Percentiles rank a stretch among this genome's conserved stretches.
Conservation (phyloP, 2,888 invertebrate genomes). For the Mesoligia furuncula region DNA sequence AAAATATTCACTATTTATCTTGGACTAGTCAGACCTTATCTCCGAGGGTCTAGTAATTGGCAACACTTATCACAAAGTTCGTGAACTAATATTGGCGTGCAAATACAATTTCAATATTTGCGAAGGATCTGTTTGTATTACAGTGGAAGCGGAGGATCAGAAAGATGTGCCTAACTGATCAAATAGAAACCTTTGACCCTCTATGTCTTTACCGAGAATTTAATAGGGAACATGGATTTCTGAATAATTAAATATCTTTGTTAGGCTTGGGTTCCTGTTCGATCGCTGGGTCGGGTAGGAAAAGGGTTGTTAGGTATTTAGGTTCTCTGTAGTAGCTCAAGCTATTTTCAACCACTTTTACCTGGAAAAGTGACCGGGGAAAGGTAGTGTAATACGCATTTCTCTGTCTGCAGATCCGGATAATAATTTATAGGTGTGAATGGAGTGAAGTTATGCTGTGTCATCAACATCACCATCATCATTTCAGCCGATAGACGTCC, state of each 20-base stretch:
- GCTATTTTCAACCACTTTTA: neutral
- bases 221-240: conserved; percentile 12
- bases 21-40: neutral
- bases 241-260: conserved; percentile 8
- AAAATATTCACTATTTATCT: neutral
- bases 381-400: neutral
- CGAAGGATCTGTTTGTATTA: conserved; percentile 56
- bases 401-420: too few species aligned
- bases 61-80: conserved; percentile 46
- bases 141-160: conserved; percentile 27
- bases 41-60: conserved; percentile 36
- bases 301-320: neutral
- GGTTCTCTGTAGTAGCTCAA: neutral
- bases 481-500: too few species aligned
- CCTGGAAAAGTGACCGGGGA: too few species aligned
- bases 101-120: conserved; percentile 66
- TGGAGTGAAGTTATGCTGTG: neutral
- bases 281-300: neutral
- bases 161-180: conserved; percentile 45
- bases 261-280: neutral
- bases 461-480: too few species aligned
- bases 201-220: conserved; percentile 12
- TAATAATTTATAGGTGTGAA: neutral
- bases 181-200: conserved; percentile 39
- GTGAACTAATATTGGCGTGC: conserved; percentile 53